Percentiles rank a stretch among this genome's conserved stretches.
These are phyloP conservation scores for Spisula solida DNA, from an alignment of 2,888 invertebrate genomes.

Conservation along the genomic window DNA sequence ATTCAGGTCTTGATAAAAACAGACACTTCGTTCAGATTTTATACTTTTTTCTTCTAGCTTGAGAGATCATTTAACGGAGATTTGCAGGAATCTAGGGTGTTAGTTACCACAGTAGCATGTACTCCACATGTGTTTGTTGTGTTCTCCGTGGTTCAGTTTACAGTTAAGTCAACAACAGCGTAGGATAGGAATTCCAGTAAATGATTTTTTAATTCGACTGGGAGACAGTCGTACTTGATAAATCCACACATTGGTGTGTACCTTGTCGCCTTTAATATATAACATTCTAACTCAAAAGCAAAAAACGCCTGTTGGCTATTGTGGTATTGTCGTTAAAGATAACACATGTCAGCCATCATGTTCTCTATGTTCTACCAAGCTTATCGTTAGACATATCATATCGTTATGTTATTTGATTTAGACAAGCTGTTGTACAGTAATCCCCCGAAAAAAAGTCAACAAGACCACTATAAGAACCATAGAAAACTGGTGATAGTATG, in stretches of 20 bases:
- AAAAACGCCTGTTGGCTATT: slow-evolving; percentile 25
- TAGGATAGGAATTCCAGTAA: slow-evolving; percentile 37
- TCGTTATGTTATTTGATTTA: no score
- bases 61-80: slow-evolving; percentile 18
- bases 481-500: no score
- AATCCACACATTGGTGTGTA: slow-evolving; percentile 25
- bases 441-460: no score
- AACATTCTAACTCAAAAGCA: slow-evolving; percentile 29
- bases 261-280: slow-evolving; percentile 32
- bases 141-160: slow-evolving; percentile 23
- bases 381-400: no score
- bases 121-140: slow-evolving; percentile 38
- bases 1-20: slow-evolving; percentile 24
- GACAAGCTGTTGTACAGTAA: no score
- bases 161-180: slow-evolving; percentile 53
- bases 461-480: no score
- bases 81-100: slow-evolving; percentile 34
- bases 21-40: slow-evolving; percentile 23
- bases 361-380: no score
- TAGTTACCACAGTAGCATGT: slow-evolving; percentile 25
- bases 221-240: slow-evolving; percentile 45
- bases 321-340: no score
- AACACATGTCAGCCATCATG: no score
- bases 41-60: slow-evolving; percentile 28
- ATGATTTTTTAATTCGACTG: slow-evolving; percentile 47